Evolutionary conservation across 1,140 invertebrate genomes (phyloP), one percentile per base, ranked within the genome.

Genomic region (Aphelenchoides besseyi): DNA sequence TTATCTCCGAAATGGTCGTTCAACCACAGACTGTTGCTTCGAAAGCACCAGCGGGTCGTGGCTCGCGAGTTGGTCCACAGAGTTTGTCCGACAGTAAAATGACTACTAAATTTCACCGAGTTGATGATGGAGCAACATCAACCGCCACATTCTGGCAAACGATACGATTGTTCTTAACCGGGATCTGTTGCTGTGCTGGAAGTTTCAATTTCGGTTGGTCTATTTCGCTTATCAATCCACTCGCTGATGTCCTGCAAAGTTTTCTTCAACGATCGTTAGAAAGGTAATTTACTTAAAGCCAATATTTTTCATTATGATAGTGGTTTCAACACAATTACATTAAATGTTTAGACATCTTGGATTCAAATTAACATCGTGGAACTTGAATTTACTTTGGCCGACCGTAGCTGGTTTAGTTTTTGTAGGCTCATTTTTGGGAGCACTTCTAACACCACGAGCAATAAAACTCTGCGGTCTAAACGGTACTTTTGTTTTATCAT

Each of bases 321-420:
- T 48, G 12, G 41, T 23, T 23, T 23, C 12, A 48, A 16, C 23
- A 12, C 23, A 23, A 48, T 23, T 23, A 48, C 41, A 12, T 48
- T 1, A 12, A 28, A 16, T 1, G 67, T 71, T 16, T 35, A 72
- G 70, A 18, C 57, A 30, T 12, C 26, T 59, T 12, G 37, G 32
- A 61, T 3, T 57, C 9, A 26, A 71, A 23, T 9, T 72, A 12
- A 18, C 29, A 9, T 26, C 28, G 5, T 73, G 36, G 36, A 29
- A 33, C 1, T 33, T 74, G 70, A 16, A 54, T n/a, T 23, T 74
- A 23, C 28, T 74, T 2, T 74, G 73, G 73, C 68, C 73, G 8
- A 54, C 68, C 2, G 68, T 74, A 32, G 73, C 73, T 16, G 73
- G 73, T 16, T 33, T 74, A 9, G 68, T 74, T 18, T 74, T 74